phyloP scores from a whole-genome alignment of 2,797 vertebrate genomes.

The Lepidocolaptes lacrymiger region DNA sequence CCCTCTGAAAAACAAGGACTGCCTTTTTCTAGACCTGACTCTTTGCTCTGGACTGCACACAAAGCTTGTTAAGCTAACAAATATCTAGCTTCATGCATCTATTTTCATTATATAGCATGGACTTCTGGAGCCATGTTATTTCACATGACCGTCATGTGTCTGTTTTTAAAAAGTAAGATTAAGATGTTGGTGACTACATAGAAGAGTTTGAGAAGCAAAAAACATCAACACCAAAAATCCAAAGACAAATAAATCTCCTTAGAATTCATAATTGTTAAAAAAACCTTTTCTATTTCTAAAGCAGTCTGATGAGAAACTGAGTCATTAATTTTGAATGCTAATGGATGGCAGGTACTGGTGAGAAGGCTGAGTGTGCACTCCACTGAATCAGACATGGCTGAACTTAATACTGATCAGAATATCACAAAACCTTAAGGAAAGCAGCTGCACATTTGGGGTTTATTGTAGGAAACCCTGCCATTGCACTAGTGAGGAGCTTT shows the following conservation, averaged over 20 bases:
- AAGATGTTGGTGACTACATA: not conserved
- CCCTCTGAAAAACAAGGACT: not conserved
- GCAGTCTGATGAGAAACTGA: not conserved
- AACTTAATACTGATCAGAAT: not conserved
- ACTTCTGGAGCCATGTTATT: not conserved
- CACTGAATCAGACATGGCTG: not conserved
- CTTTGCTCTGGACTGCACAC: not conserved
- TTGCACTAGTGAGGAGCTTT: not conserved
- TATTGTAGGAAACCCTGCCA: not conserved
- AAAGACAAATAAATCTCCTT: not conserved
- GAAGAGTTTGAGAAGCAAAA: not conserved
- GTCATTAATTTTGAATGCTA: not conserved
- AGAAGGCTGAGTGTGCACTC: not conserved
- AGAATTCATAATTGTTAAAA: not conserved
- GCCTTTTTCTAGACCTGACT: not conserved
- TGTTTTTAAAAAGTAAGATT: not conserved
- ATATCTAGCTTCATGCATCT: not conserved
- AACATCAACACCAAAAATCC: not conserved
- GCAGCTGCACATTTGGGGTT: not conserved
- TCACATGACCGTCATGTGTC: not conserved
- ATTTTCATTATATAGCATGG: not conserved
- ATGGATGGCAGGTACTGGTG: not conserved
- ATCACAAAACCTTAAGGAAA: not conserved
- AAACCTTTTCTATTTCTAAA: not conserved
- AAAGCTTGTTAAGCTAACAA: not conserved